phyloP scores from a whole-genome alignment of 2,797 vertebrate genomes.

The Mus spretus region DNA sequence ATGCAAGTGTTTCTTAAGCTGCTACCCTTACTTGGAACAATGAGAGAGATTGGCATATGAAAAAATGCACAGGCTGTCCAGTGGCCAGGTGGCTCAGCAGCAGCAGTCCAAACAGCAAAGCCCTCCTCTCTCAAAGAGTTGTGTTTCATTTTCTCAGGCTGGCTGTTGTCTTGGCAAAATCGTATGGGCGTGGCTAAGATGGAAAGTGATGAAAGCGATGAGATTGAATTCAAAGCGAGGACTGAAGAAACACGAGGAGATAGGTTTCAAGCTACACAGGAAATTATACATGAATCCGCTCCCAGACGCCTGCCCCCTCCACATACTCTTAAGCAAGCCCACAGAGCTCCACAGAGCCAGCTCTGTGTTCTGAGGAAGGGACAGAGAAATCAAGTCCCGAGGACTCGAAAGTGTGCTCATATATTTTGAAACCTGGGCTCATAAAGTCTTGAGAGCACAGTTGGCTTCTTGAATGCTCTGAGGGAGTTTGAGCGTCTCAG shows the following conservation, averaged over 20 bases:
- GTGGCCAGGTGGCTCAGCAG: neutral
- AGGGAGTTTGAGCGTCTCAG: neutral
- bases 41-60: neutral
- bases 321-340: neutral
- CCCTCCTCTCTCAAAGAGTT: neutral
- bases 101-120: neutral
- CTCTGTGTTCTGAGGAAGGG: neutral
- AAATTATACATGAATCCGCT: neutral
- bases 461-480: neutral
- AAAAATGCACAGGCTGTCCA: neutral
- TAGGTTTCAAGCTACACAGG: neutral
- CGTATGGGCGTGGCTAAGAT: neutral
- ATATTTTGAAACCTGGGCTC: neutral
- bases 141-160: slow-evolving; percentile 2
- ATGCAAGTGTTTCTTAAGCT: slow-evolving; percentile 19
- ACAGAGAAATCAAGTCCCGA: neutral
- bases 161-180: slow-evolving; percentile 24
- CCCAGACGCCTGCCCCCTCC: neutral
- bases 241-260: neutral
- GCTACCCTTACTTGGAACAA: neutral
- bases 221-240: slow-evolving; percentile 14
- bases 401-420: neutral
- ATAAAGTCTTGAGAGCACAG: neutral
- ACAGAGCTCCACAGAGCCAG: neutral
- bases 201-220: neutral